Evolutionary conservation across 2,113 vertebrate species (phyloP).

Genomic region (Leptodactylus fuscus): DNA sequence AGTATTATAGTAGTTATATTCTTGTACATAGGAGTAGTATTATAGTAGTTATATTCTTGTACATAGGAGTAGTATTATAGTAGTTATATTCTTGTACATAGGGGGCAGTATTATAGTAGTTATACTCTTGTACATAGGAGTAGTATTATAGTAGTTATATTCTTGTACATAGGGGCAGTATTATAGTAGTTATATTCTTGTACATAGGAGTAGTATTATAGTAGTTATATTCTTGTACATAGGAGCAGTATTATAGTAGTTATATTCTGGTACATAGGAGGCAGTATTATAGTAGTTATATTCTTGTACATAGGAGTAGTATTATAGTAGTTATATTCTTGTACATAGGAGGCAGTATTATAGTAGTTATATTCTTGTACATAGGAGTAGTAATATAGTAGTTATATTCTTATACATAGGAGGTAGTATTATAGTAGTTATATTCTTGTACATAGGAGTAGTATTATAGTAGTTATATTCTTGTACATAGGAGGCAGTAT

Average conservation of each 20-base stretch:
- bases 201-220: neutral
- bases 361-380: too few species aligned
- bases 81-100: neutral
- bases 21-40: neutral
- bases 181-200: neutral
- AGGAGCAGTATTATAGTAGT: constrained; percentile 1
- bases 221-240: neutral
- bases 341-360: neutral
- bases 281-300: too few species aligned
- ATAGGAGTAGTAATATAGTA: too few species aligned
- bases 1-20: constrained; percentile 9
- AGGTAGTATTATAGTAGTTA: too few species aligned
- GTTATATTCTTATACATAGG: too few species aligned
- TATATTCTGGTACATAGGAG: neutral
- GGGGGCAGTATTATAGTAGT: neutral
- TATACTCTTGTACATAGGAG: neutral
- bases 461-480: too few species aligned
- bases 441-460: too few species aligned
- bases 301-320: too few species aligned
- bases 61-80: neutral
- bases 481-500: too few species aligned
- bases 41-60: neutral
- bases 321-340: constrained; percentile 6
- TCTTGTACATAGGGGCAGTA: too few species aligned
- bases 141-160: too few species aligned